Evolutionary conservation across 2,888 invertebrate species (phyloP).

Genomic region (Nineta flava): DNA sequence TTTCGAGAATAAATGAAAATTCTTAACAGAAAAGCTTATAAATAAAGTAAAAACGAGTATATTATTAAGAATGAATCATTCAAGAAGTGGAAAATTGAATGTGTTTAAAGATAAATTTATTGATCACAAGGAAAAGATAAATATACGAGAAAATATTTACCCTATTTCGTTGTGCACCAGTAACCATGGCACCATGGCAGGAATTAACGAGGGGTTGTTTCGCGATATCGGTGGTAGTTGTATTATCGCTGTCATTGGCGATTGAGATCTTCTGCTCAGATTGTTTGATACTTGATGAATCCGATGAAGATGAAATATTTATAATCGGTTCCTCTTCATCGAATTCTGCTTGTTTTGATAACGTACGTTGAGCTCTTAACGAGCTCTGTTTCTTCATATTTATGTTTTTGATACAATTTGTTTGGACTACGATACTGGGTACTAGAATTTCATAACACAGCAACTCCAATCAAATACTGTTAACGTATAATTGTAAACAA

Average conservation of each 20-base stretch:
- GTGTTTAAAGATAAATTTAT: no score
- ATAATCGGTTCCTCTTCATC: conserved; percentile 5
- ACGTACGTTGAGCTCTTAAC: conserved; percentile 4
- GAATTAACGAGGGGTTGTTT: background rate
- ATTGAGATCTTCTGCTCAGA: background rate
- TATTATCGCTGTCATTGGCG: background rate
- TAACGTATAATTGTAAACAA: background rate
- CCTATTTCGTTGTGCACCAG: background rate
- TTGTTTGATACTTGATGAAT: background rate
- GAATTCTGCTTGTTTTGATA: conserved; percentile 5
- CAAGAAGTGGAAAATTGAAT: no score
- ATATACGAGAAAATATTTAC: background rate
- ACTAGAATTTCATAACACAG: background rate
- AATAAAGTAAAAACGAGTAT: no score
- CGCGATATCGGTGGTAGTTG: background rate
- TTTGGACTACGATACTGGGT: conserved; percentile 1
- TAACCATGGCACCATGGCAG: background rate
- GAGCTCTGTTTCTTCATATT: conserved; percentile 6
- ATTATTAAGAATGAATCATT: no score
- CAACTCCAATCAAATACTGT: background rate
- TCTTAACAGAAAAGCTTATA: no score
- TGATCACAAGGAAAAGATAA: background rate
- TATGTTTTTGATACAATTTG: conserved; percentile 3
- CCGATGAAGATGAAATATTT: background rate
- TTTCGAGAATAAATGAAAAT: no score